Evolutionary conservation across 2,797 vertebrate species (phyloP), one percentile per base, ranked within the genome.

Genomic region (Craterocephalus amniculus): DNA sequence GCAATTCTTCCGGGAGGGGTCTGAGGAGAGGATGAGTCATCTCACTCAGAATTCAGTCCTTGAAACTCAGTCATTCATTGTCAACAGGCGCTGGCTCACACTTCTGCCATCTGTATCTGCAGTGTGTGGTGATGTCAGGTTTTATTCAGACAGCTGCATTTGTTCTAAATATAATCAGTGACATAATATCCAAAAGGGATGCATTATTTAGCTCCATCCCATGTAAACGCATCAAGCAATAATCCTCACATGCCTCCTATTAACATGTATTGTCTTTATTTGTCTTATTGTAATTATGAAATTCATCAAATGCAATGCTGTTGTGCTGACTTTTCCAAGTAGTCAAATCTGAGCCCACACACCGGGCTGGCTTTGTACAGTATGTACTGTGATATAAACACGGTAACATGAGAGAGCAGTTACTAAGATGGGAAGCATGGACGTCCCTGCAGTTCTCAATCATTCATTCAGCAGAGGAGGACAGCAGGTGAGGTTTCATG

Each of bases 11-110:
- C 35, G 77, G 78, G 85, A 84, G 84, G 85, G 48, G 79, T 58
- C 76, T 56, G 74, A 76, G 77, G 70, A 86, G 77, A 70, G 84
- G 84, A 91, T 92, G 92, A 93, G 74, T 92, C 92, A 92, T 86
- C 87, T 72, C 62, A 76, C 82, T 89, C 76, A 77, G 79, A 85
- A 87, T 90, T 81, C 85, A 83, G 67, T 63, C 79, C 82, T 74
- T 64, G 59, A 76, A 85, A 70, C 77, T 70, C 76, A 74, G 58
- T 88, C 84, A 82, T 63, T 88, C 64, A 87, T 58, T 72, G 66
- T 74, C 79, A 81, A 35, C 74, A 72, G 63, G 22, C 26, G 14
- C 59, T 16, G 48, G 60, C 68, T 81, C 34, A 63, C 74, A 72
- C 63, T 76, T 49, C 56, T 69, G 51, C 72, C 86, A 73, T 85